Evolutionary conservation across 2,797 vertebrate species (phyloP).

Genomic region (Crax fasciolata): DNA sequence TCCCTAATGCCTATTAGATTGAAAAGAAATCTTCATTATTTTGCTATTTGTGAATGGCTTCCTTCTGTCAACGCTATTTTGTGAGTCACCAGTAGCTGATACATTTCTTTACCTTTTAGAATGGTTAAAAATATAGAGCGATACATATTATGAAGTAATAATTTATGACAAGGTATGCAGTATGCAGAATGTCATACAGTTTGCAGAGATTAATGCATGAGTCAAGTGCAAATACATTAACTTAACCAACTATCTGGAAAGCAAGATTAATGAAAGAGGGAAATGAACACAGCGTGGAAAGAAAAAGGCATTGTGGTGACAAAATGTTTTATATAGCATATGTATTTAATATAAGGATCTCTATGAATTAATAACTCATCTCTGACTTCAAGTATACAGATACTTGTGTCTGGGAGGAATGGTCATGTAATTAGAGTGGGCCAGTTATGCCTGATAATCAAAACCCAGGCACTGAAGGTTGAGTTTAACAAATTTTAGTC

Average conservation of each 20-base stretch:
- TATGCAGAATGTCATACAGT: conserved; percentile 39
- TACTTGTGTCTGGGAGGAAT: not conserved
- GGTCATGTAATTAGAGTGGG: not conserved
- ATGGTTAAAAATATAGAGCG: not conserved
- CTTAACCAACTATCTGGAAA: conserved; percentile 67
- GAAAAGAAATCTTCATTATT: conserved; percentile 58
- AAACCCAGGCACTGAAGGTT: not conserved
- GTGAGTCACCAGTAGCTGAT: not conserved
- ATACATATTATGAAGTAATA: conserved; percentile 15
- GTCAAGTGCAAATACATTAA: conserved; percentile 63
- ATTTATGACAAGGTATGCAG: conserved; percentile 49
- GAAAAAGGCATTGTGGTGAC: not conserved
- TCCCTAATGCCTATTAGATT: conserved; percentile 32
- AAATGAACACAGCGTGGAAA: conserved; percentile 15
- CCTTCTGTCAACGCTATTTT: not conserved
- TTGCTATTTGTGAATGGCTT: conserved; percentile 39
- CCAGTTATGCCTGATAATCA: not conserved
- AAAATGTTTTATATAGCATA: not conserved
- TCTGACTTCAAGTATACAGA: not conserved
- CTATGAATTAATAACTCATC: not conserved
- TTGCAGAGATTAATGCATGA: conserved; percentile 67
- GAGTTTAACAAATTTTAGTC: not conserved
- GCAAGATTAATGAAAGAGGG: conserved; percentile 46
- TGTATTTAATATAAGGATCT: not conserved
- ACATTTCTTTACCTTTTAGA: conserved; percentile 16